These are phyloP conservation scores for Trissolcus japonicus DNA, from an alignment of 2,888 invertebrate species.

Conservation along the genomic window DNA sequence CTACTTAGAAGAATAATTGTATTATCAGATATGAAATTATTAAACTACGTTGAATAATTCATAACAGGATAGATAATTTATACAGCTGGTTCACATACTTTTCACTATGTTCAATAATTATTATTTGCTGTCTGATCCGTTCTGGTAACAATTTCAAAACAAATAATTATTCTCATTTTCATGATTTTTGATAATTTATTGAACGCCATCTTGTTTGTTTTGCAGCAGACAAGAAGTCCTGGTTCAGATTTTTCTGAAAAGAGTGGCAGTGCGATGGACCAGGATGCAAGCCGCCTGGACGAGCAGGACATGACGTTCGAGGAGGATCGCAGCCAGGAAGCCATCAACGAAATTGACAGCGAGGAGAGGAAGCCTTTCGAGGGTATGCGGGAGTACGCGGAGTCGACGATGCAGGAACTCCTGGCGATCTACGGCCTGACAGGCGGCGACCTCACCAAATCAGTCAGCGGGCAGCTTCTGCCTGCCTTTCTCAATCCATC, in stretches of 20 bases:
- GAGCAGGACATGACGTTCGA: constrained; percentile 66
- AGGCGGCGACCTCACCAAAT: constrained; percentile 75
- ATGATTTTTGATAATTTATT: no score
- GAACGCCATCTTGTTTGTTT: neutral
- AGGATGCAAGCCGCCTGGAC: constrained; percentile 65
- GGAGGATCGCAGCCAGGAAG: constrained; percentile 64
- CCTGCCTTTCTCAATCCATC: constrained; percentile 73
- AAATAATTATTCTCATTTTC: no score
- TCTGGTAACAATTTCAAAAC: no score
- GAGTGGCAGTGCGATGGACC: constrained; percentile 67
- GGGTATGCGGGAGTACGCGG: constrained; percentile 78
- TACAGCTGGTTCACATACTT: constrained; percentile 29
- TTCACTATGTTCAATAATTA: constrained; percentile 2
- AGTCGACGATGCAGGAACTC: constrained; percentile 79
- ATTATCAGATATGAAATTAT: constrained; percentile 24
- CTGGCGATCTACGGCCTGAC: constrained; percentile 78
- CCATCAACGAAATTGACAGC: constrained; percentile 64
- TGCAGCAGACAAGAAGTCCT: constrained; percentile 68
- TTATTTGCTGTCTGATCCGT: no score
- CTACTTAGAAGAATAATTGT: no score
- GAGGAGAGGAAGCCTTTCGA: constrained; percentile 69
- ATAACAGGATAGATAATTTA: constrained; percentile 21
- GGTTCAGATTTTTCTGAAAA: constrained; percentile 74
- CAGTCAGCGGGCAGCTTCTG: constrained; percentile 74
- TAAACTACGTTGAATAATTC: constrained; percentile 27